Conservation (phyloP, 2,888 invertebrate species). For the Dorcus hopei region DNA sequence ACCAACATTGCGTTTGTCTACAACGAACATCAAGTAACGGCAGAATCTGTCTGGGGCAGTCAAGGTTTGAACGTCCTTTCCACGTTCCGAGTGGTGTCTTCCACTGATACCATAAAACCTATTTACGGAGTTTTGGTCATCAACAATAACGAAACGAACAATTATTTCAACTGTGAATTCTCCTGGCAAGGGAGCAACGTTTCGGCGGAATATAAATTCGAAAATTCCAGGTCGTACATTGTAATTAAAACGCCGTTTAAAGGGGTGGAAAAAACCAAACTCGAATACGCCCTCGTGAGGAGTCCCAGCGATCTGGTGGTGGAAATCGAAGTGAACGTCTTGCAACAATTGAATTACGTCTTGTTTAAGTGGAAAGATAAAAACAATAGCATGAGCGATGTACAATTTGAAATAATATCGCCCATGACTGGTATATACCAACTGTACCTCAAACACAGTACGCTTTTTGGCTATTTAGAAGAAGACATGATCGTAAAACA, state of each 20-base stretch:
- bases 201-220: conserved; percentile 20
- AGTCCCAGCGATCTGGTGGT: conserved; percentile 19
- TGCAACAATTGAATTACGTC: conserved; percentile 25
- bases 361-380: conserved; percentile 18
- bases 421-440: conserved; percentile 28
- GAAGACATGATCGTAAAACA: conserved; percentile 24
- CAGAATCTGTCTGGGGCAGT: conserved; percentile 21
- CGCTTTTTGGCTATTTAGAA: conserved; percentile 22
- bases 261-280: conserved; percentile 24
- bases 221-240: conserved; percentile 23
- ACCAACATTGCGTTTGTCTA: conserved; percentile 23
- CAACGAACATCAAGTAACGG: conserved; percentile 26
- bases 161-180: conserved; percentile 16
- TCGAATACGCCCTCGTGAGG: conserved; percentile 24
- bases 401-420: conserved; percentile 23
- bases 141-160: conserved; percentile 20
- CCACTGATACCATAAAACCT: conserved; percentile 22
- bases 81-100: conserved; percentile 24
- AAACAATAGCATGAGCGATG: not conserved
- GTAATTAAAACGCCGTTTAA: conserved; percentile 28
- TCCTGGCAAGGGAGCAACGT: conserved; percentile 24
- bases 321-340: conserved; percentile 23
- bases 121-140: conserved; percentile 20
- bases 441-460: conserved; percentile 24
- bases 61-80: conserved; percentile 18